These are phyloP conservation scores for Ophthalmolycus amberensis DNA, from an alignment of 2,113 vertebrate species.

Conservation along the genomic window DNA sequence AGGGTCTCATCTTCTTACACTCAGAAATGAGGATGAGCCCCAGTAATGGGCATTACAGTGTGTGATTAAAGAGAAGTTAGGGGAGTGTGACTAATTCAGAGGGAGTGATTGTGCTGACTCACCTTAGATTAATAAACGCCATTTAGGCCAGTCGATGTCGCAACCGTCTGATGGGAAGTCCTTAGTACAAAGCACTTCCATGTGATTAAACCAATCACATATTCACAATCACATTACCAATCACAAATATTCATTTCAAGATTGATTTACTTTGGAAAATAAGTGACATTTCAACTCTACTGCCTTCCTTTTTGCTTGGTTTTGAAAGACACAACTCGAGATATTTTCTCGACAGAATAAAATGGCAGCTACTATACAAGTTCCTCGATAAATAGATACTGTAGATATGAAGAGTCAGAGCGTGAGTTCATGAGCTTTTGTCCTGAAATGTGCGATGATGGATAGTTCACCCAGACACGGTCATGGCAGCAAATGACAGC, in stretches of 20 bases:
- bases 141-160: slow-evolving; percentile 58
- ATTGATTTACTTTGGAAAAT: slow-evolving; percentile 28
- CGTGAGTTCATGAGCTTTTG: not conserved
- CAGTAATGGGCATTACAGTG: slow-evolving; percentile 58
- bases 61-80: slow-evolving; percentile 73
- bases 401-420: not conserved
- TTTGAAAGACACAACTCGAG: slow-evolving; percentile 7
- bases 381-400: not conserved
- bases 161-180: slow-evolving; percentile 24
- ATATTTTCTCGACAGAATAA: slow-evolving; percentile 7
- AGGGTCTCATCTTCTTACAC: slow-evolving; percentile 85
- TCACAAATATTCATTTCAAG: slow-evolving; percentile 30
- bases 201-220: slow-evolving; percentile 54
- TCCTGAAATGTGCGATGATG: not conserved
- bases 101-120: slow-evolving; percentile 70
- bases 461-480: slow-evolving; percentile 27
- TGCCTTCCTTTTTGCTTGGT: not conserved
- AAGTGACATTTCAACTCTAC: not conserved
- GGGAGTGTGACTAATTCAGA: slow-evolving; percentile 72
- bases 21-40: slow-evolving; percentile 53
- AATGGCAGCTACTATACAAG: not conserved
- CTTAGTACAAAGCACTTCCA: slow-evolving; percentile 22
- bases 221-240: no score
- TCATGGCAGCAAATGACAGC: slow-evolving; percentile 44
- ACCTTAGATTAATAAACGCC: slow-evolving; percentile 70